Base-by-base conservation (phyloP, 2,797 vertebrate genomes). In the Zalophus californianus region DNA sequence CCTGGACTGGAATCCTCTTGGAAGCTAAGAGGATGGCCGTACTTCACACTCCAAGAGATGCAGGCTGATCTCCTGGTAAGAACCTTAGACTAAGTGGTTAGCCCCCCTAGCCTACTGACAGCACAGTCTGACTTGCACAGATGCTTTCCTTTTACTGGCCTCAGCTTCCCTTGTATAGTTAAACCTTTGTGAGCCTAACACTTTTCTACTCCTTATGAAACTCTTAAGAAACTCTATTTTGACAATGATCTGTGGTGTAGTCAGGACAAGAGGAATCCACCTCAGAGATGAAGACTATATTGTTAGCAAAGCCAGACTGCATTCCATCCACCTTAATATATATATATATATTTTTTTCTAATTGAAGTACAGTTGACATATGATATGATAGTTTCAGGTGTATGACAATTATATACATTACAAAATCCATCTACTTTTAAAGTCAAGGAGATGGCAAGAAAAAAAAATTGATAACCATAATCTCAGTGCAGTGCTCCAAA, bases 191-290 rank as follows among this genome's bases (percentile, higher is more conserved):
- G 25, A 94, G 16, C 62, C 50, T 50, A 90, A 68, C n/a, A 75
- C 32, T 56, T 72, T 66, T 29, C 32, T 32, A 44, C 8, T 72
- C 56, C 48, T 83, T 92, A 56, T 20, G 72, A 75, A 92, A 79
- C n/a, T 60, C 48, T 83, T 92, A 56, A 23, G 72, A 75, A 92
- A 79, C n/a, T 60, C 56, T 54, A 13, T 86, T 87, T 66, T 94
- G 75, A 73, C 21, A 48, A 38, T 1, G 12, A 84, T 20, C 41
- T 54, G 2, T 44, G 52, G 54, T 3, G 32, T 35, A 77, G 68
- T 75, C 72, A 56, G 16, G 29, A 58, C 18, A 27, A 52, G 54
- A 50, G 38, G 29, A 78, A 38, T 62, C 50, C 21, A n/a, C 27
- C 14, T 88, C 44, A 13, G n/a, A 95, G 32, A 54, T 70, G 54